A percentile compares a stretch with the other conserved stretches of the same genome.
Conservation (phyloP, 2,888 invertebrate species). For the Drosophila mayaguana region DNA sequence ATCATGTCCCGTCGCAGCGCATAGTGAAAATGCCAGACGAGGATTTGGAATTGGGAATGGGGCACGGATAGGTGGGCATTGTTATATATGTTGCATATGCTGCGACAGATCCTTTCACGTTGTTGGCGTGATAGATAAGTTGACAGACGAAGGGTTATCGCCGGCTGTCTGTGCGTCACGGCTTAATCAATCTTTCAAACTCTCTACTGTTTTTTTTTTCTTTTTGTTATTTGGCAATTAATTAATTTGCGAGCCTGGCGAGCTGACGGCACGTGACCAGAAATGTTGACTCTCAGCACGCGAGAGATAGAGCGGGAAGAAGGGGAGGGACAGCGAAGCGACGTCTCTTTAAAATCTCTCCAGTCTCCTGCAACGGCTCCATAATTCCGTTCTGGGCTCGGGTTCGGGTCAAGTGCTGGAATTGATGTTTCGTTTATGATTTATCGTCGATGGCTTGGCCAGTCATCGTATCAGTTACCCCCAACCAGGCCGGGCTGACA, state of each 20-base stretch:
- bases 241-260: slow-evolving; percentile 62
- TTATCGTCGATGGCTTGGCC: slow-evolving; percentile 78
- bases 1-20: slow-evolving; percentile 54
- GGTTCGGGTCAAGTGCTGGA: slow-evolving; percentile 84
- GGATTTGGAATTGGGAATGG: not conserved
- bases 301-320: not conserved
- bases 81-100: not conserved
- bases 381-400: not conserved
- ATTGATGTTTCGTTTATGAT: slow-evolving; percentile 85
- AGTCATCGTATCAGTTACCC: slow-evolving; percentile 63
- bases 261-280: slow-evolving; percentile 62
- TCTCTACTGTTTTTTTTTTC: slow-evolving; percentile 12
- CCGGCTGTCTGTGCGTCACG: slow-evolving; percentile 36
- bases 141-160: slow-evolving; percentile 59
- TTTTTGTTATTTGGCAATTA: slow-evolving; percentile 60
- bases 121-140: slow-evolving; percentile 77
- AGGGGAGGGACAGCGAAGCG: not conserved
- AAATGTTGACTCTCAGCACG: slow-evolving; percentile 15
- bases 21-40: slow-evolving; percentile 47
- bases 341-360: slow-evolving; percentile 29
- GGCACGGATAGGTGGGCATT: slow-evolving; percentile 7
- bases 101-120: slow-evolving; percentile 46
- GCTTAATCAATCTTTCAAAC: slow-evolving; percentile 71
- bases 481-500: slow-evolving; percentile 28
- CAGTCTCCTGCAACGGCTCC: slow-evolving; percentile 12